These are phyloP conservation scores for Netelia fuscicornis DNA, from an alignment of 2,888 invertebrate species.

Conservation along the genomic window DNA sequence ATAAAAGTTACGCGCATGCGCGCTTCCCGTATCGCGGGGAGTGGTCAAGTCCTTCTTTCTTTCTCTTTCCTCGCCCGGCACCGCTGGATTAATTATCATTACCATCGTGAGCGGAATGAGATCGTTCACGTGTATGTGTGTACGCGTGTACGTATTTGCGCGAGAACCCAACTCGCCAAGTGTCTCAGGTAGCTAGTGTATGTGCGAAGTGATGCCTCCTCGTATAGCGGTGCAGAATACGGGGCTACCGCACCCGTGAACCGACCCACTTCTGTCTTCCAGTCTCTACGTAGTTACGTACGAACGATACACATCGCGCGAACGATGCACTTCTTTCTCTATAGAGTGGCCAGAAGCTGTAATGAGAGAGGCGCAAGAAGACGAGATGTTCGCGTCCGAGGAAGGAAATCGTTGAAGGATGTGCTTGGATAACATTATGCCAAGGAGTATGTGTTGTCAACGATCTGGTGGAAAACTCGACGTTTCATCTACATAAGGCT, in stretches of 20 bases:
- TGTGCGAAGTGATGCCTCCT: conserved; percentile 58
- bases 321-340: conserved; percentile 24
- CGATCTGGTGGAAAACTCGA: too few relatives aligned
- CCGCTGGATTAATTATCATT: conserved; percentile 82
- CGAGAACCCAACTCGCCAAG: conserved; percentile 39
- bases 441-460: too few relatives aligned
- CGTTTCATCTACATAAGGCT: too few relatives aligned
- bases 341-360: background rate
- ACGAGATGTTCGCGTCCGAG: conserved; percentile 28
- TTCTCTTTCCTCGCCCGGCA: conserved; percentile 10
- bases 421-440: conserved; percentile 9
- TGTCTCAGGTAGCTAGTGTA: background rate
- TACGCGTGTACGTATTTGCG: background rate
- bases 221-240: conserved; percentile 69
- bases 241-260: conserved; percentile 80
- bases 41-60: conserved; percentile 56
- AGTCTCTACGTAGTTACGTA: conserved; percentile 31
- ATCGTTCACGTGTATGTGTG: conserved; percentile 64
- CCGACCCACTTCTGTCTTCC: conserved; percentile 79
- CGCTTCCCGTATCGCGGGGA: conserved; percentile 68
- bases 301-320: background rate
- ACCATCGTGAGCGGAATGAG: conserved; percentile 76
- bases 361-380: conserved; percentile 15
- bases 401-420: conserved; percentile 16
- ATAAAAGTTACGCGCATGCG: conserved; percentile 31